Conservation (phyloP, 2,888 invertebrate genomes). For the Cloeon dipterum region DNA sequence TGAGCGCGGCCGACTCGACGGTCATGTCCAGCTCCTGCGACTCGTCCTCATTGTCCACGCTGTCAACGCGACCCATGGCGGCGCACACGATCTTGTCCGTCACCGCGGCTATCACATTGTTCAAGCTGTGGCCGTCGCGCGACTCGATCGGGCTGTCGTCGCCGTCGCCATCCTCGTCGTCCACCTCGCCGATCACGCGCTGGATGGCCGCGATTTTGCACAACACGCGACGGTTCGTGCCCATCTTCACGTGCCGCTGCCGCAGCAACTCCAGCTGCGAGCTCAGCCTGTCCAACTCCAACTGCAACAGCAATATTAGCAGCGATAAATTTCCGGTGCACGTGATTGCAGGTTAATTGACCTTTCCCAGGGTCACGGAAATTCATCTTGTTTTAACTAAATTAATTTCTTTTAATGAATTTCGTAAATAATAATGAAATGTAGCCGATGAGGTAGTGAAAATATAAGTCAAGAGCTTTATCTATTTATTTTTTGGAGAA, state of each 20-base stretch:
- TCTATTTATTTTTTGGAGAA: too few relatives aligned
- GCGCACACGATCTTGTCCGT: slow-evolving; percentile 1
- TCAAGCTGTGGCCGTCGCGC: neutral
- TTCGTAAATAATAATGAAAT: too few relatives aligned
- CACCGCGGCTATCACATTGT: neutral
- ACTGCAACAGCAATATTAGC: too few relatives aligned
- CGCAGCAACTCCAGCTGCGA: neutral
- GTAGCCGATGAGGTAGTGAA: too few relatives aligned
- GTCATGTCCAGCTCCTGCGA: neutral
- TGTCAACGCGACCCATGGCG: neutral
- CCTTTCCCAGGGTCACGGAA: too few relatives aligned
- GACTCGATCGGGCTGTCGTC: neutral
- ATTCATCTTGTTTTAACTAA: too few relatives aligned
- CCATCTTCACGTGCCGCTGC: neutral
- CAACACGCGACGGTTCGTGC: neutral
- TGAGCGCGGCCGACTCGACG: neutral
- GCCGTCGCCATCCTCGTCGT: neutral
- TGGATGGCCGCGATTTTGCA: slow-evolving; percentile 1
- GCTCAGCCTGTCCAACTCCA: neutral
- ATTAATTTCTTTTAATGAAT: too few relatives aligned
- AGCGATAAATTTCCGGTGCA: too few relatives aligned
- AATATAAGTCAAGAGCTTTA: too few relatives aligned
- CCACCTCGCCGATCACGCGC: neutral
- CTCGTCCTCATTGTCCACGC: neutral
- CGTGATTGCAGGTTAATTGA: too few relatives aligned